These are phyloP conservation scores for Liasis olivaceus DNA, from an alignment of 2,797 vertebrate genomes.

Conservation along the genomic window DNA sequence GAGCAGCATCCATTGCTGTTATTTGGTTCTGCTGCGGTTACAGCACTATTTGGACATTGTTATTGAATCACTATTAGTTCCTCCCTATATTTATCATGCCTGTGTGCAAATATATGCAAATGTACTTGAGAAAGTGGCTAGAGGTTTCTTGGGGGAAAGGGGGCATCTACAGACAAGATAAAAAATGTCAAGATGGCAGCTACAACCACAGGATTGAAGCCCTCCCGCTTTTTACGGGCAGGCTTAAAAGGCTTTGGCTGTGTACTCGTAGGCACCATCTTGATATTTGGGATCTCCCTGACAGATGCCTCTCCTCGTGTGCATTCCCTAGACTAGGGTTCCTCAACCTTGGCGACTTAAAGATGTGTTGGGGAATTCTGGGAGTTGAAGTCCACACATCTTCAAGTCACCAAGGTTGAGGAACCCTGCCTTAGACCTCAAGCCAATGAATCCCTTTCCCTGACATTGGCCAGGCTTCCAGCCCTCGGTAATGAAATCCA, in stretches of 20 bases:
- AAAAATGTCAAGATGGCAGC: too few species aligned
- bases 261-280: not conserved
- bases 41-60: not conserved
- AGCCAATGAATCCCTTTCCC: not conserved
- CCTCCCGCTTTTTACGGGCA: not conserved
- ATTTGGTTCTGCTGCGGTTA: not conserved
- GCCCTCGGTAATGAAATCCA: not conserved
- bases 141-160: too few species aligned
- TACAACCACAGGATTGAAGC: too few species aligned
- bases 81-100: not conserved
- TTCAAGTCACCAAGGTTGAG: too few species aligned
- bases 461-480: not conserved
- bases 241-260: not conserved
- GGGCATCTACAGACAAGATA: too few species aligned
- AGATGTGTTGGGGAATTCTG: too few species aligned
- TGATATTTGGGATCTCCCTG: not conserved
- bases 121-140: too few species aligned
- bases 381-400: too few species aligned
- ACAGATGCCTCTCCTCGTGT: not conserved
- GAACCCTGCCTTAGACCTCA: not conserved
- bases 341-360: too few species aligned
- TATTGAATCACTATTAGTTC: not conserved
- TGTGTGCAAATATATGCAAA: not conserved
- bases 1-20: not conserved
- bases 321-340: not conserved